Evolutionary conservation across 2,113 vertebrate genomes (phyloP).

Genomic region (Alligator sinensis): DNA sequence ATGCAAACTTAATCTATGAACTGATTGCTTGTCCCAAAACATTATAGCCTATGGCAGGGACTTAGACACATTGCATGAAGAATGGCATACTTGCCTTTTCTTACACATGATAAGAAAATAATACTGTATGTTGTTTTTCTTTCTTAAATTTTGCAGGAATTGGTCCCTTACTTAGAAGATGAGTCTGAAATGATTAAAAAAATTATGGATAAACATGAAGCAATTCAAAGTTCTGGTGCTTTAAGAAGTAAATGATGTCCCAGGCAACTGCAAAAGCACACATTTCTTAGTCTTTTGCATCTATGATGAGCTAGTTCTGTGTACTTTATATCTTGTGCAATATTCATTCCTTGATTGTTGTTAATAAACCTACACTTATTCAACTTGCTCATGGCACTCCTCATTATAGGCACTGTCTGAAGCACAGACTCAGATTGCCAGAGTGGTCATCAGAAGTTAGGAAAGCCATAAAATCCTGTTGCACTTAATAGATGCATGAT

Average conservation of each 20-base stretch:
- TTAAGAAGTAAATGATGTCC: not conserved
- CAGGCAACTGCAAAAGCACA: not conserved
- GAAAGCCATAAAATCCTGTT: not conserved
- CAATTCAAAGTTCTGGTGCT: not conserved
- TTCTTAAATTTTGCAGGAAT: not conserved
- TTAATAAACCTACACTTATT: not conserved
- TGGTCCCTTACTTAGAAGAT: not conserved
- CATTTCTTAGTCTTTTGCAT: not conserved
- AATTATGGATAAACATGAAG: not conserved
- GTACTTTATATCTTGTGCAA: not conserved
- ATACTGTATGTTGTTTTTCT: not conserved
- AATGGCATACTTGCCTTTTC: not conserved
- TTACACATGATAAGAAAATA: not conserved
- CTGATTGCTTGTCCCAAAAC: not conserved
- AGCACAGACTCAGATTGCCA: not conserved
- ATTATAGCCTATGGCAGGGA: not conserved
- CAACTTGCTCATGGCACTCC: not conserved
- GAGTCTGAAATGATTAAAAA: not conserved
- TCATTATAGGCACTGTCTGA: not conserved
- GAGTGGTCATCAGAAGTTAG: not conserved
- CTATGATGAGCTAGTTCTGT: not conserved
- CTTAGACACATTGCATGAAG: not conserved
- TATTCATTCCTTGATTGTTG: not conserved
- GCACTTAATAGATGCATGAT: not conserved
- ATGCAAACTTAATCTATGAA: accelerated